Conservation (phyloP, 1,140 invertebrate genomes). For the Zophobas morio region DNA sequence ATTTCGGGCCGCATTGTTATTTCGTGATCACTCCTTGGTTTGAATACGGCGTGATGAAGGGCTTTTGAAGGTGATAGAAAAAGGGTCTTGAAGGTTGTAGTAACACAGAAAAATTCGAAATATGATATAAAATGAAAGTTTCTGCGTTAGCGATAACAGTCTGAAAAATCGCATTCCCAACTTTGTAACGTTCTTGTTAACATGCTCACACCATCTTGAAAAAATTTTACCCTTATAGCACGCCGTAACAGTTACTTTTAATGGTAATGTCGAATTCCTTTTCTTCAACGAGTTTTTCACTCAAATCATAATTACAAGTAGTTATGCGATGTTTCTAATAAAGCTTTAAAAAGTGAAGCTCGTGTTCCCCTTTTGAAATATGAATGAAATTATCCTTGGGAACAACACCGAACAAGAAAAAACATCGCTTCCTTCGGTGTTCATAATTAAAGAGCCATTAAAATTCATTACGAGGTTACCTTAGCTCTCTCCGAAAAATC, state of each 20-base stretch:
- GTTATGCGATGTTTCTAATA: constrained; percentile 26
- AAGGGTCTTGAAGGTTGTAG: too few relatives aligned
- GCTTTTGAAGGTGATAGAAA: too few relatives aligned
- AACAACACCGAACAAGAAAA: too few relatives aligned
- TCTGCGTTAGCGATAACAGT: not conserved
- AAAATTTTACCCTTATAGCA: not conserved
- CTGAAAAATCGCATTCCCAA: not conserved
- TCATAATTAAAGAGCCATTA: too few relatives aligned
- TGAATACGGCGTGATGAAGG: too few relatives aligned
- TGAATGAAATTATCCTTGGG: too few relatives aligned
- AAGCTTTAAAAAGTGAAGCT: constrained; percentile 9
- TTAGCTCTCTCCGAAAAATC: too few relatives aligned
- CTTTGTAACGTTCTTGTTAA: not conserved
- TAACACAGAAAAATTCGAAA: too few relatives aligned
- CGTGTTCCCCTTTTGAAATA: too few relatives aligned
- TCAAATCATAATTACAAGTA: constrained; percentile 28
- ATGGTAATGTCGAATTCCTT: not conserved
- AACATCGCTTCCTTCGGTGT: too few relatives aligned
- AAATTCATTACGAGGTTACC: too few relatives aligned
- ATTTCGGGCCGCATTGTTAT: not conserved
- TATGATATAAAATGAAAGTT: too few relatives aligned
- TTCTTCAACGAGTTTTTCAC: constrained; percentile 7
- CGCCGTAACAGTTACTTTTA: constrained; percentile 30
- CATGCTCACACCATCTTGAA: constrained; percentile 9
- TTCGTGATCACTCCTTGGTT: not conserved